Evolutionary conservation across 2,888 invertebrate species (phyloP), one percentile per base, ranked within the genome.

Genomic region (Trissonchulus latispiculum): DNA sequence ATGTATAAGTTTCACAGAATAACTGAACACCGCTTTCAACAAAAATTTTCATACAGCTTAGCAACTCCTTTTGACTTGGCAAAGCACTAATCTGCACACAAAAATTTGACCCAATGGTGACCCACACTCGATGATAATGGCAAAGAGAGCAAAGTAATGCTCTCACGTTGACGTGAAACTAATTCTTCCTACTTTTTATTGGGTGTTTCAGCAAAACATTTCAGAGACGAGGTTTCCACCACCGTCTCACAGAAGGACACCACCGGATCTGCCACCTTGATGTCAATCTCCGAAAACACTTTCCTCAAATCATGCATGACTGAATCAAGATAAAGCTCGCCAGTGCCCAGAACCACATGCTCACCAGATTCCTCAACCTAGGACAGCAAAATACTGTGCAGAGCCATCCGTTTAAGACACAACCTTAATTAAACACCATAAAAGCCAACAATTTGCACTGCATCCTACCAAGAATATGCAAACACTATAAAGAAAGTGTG

Each of bases 191-290:
- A 87, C 83, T 94, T 91, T 81, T 97, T 97, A 85, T 99, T 99
- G 0, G 99, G 97, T 0, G 99, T 99, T 87, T 99, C 97, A 71
- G 99, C 97, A 84, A 99, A 99, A 85, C 99, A 99, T 84, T 99
- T 99, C 37, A 99, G 87, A 0, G 96, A 96, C 29, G 96, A 97
- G 0, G 99, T 99, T 85, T 99, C 99, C 0, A 99, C 97, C 0
- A 99, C 99, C 0, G 99, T 99, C 86, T 99, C 99, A 84, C 97
- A 97, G 84, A 99, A 99, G 0, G 93, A 91, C 0, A 99, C 99
- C 0, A 99, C 99, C 0, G 99, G 99, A 87, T 99, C 99, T 0
- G 99, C 97, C 0, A 99, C 99, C 88, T 88, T 87, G 77, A 89
- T 89, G 81, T 89, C 89, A 86, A 83, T 83, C 70, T 83, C 82